These are phyloP conservation scores for Lepidocolaptes lacrymiger DNA, from an alignment of 2,797 vertebrate species.

Conservation along the genomic window DNA sequence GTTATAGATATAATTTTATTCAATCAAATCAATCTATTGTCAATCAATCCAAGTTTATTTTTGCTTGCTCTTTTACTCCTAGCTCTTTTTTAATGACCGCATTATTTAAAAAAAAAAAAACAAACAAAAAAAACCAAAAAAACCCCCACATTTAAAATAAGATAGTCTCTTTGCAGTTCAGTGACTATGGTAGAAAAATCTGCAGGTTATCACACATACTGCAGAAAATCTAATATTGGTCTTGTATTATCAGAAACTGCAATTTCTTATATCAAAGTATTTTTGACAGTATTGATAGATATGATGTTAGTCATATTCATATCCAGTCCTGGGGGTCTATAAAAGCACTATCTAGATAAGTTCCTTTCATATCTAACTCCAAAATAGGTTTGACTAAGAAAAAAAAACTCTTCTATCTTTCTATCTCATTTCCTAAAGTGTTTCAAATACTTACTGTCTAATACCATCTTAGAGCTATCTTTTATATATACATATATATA, in stretches of 20 bases:
- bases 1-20: background rate
- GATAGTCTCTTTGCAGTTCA: background rate
- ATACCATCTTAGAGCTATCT: background rate
- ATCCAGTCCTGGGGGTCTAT: accelerated
- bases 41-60: background rate
- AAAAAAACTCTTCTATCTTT: background rate
- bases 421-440: background rate
- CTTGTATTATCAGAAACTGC: background rate
- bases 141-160: background rate
- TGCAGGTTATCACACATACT: background rate
- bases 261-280: background rate
- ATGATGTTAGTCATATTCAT: background rate
- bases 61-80: background rate
- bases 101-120: background rate
- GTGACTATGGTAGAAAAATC: background rate
- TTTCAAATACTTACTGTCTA: background rate
- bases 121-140: background rate
- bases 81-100: background rate
- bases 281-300: background rate
- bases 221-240: background rate
- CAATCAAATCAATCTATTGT: background rate
- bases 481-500: background rate
- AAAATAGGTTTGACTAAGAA: background rate
- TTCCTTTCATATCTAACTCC: background rate
- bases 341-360: background rate